Conservation (phyloP, 2,888 invertebrate species). For the Tetheella fluctuosa region DNA sequence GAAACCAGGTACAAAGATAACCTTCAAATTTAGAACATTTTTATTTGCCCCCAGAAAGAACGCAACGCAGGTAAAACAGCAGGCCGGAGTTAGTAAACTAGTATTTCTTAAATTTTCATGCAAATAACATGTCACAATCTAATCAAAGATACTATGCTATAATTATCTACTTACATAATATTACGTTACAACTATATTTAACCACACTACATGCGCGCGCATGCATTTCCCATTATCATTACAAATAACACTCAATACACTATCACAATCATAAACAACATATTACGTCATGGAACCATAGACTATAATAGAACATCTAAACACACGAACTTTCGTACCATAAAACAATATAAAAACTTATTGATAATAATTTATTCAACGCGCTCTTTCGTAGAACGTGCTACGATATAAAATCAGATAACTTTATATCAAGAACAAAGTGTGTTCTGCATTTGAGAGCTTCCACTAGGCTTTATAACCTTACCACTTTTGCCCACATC, state of each 20-base stretch:
- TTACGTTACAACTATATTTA: neutral
- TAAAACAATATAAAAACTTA: conserved; percentile 81
- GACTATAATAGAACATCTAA: conserved; percentile 56
- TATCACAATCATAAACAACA: conserved; percentile 46
- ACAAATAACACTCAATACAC: conserved; percentile 36
- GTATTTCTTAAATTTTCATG: neutral
- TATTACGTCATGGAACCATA: conserved; percentile 65
- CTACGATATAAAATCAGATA: neutral
- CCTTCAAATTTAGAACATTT: too few relatives aligned
- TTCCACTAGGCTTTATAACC: too few relatives aligned
- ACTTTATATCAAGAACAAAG: too few relatives aligned
- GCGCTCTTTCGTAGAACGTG: conserved; percentile 27
- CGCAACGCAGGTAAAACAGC: too few relatives aligned
- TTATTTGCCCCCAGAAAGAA: too few relatives aligned
- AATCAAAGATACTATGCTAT: neutral
- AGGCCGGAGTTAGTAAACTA: neutral
- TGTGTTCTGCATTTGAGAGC: too few relatives aligned
- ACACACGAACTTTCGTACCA: conserved; percentile 71
- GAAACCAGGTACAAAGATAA: too few relatives aligned
- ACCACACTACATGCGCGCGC: neutral
- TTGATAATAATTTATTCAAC: conserved; percentile 78
- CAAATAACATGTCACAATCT: neutral
- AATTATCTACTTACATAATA: neutral
- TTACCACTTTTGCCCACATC: too few relatives aligned
- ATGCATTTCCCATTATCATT: conserved; percentile 46